Conservation (phyloP, 2,797 vertebrate species). For the Sebastes oblongus region DNA sequence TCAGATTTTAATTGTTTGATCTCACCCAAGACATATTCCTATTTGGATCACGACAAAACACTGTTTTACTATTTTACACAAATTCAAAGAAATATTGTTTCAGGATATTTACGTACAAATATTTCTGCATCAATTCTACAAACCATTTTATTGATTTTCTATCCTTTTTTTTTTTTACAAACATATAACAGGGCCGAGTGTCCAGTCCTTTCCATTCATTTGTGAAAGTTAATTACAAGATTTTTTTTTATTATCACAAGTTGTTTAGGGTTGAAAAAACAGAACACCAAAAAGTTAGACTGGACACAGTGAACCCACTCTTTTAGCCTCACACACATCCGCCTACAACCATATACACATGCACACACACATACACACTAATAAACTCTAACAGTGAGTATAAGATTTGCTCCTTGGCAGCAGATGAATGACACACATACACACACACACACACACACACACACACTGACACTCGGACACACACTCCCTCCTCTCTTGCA, state of each 20-base stretch:
- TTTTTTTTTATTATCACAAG: not conserved
- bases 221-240: not conserved
- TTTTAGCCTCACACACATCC: not conserved
- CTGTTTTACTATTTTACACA: not conserved
- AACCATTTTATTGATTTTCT: not conserved
- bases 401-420: conserved; percentile 40
- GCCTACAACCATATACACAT: not conserved
- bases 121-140: not conserved
- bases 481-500: conserved; percentile 45
- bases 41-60: not conserved
- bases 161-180: not conserved
- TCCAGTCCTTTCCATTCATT: not conserved
- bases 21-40: not conserved
- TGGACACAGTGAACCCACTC: conserved; percentile 12
- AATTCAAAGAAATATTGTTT: not conserved
- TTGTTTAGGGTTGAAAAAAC: conserved; percentile 7
- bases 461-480: conserved; percentile 39
- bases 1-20: not conserved
- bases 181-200: not conserved
- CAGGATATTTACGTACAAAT: too few species aligned
- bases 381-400: conserved; percentile 28
- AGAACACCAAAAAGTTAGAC: not conserved
- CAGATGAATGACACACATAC: conserved; percentile 45
- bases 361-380: conserved; percentile 14
- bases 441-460: not conserved